phyloP scores from a whole-genome alignment of 1,140 invertebrate species.

The silkworm (Bombyx mori) region DNA sequence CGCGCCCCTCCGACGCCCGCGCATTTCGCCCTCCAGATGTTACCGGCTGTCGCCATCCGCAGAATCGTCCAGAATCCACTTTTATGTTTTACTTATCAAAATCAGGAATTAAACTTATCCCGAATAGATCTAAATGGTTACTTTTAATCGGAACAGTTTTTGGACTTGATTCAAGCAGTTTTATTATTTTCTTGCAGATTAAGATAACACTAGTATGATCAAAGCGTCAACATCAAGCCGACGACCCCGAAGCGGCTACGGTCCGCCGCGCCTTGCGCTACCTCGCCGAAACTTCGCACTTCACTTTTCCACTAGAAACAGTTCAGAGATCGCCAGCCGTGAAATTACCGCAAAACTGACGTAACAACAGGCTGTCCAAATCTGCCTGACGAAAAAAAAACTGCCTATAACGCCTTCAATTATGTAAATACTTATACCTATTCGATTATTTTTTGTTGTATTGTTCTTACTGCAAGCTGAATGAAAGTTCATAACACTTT shows the following conservation, averaged over 20 bases:
- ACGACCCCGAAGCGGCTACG: conserved; percentile 58
- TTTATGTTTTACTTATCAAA: too few species aligned
- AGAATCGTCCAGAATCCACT: conserved; percentile 48
- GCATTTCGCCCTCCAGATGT: conserved; percentile 55
- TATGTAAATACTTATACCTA: too few species aligned
- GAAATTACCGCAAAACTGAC: conserved; percentile 66
- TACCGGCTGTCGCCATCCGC: conserved; percentile 34
- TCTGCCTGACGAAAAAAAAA: conserved; percentile 16
- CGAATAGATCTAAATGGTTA: too few species aligned
- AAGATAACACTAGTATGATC: too few species aligned
- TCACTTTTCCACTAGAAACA: conserved; percentile 66
- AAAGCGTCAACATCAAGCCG: conserved; percentile 24
- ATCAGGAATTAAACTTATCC: too few species aligned
- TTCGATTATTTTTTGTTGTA: too few species aligned
- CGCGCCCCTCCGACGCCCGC: conserved; percentile 48
- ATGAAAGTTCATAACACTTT: too few species aligned
- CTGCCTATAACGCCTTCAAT: too few species aligned
- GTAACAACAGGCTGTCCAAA: conserved; percentile 31
- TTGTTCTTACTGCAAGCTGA: too few species aligned
- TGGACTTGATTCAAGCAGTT: too few species aligned
- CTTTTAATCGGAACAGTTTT: too few species aligned
- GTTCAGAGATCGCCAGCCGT: conserved; percentile 52
- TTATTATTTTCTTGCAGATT: too few species aligned
- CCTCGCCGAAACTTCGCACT: conserved; percentile 67
- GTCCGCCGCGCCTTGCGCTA: conserved; percentile 40